Evolutionary conservation across 2,797 vertebrate species (phyloP), one percentile per base, ranked within the genome.

Genomic region (Enteromius paludinosus): DNA sequence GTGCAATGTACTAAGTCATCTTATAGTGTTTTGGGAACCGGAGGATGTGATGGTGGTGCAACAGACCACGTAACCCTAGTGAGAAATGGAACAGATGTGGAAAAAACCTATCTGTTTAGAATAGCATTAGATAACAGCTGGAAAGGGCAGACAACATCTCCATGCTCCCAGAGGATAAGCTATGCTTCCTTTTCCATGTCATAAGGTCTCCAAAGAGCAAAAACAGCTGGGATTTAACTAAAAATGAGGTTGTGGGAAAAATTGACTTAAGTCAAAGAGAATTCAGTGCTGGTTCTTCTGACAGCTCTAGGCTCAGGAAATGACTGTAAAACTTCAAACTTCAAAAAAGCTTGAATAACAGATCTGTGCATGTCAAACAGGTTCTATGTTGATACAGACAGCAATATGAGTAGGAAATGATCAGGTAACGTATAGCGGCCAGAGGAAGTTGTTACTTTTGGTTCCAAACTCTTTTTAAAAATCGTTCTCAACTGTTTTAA

Each of bases 241-340:
- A 11, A 69, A 3, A 28, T 20, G 30, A 49, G 73, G 52, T 62
- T 83, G 73, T 83, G 81, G 65, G 73, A 41, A 70, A 66, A 18
- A 56, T 56, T 0, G 30, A 66, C 0, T 3, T 4, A 12, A 74
- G 38, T 25, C 61, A 30, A 17, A 30, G 11, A 43, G 61, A 17
- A 10, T 59, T 33, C 11, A 65, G 0, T 1, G 59, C 2, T 74
- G 43, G 15, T 65, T 82, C 71, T 65, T 17, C 17, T 64, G 20
- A 52, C 43, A 35, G 8, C 0, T 80, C 25, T 65, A 20, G 52
- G 23, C n/a, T 4, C 33, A 73, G 59, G 25, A 54, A n/a, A 15
- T 61, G 8, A 23, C 25, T 23, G 38, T 30, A 30, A 43, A 59
- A n/a, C 18, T n/a, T 54, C 4, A 25, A 45, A n/a, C 35, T 70